Evolutionary conservation across 2,797 vertebrate species (phyloP).

Genomic region (Sebastes miniatus): DNA sequence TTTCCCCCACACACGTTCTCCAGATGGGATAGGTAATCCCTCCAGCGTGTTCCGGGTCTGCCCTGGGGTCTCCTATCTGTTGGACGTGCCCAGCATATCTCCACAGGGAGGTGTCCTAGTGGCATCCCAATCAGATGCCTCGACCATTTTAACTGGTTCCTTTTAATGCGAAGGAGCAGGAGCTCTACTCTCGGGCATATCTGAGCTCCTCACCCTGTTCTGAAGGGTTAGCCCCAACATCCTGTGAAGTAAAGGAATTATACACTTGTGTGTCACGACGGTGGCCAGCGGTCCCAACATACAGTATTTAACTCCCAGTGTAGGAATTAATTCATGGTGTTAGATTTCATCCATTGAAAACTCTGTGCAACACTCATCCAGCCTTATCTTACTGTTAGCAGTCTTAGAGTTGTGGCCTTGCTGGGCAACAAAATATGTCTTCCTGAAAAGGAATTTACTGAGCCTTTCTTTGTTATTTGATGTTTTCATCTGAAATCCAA

Average conservation of each 20-base stretch:
- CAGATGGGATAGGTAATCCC: constrained; percentile 45
- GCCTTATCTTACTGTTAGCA: not conserved
- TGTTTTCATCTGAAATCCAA: not conserved
- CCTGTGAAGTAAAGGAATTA: not conserved
- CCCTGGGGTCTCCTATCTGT: constrained; percentile 23
- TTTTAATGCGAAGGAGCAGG: constrained; percentile 16
- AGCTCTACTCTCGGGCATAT: not conserved
- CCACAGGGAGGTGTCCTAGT: not conserved
- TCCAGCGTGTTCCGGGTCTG: constrained; percentile 17
- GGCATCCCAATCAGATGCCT: not conserved
- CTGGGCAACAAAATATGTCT: not conserved
- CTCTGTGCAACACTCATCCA: not conserved
- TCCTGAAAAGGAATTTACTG: not conserved
- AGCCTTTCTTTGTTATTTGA: not conserved
- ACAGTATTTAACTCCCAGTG: not conserved
- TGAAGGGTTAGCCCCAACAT: not conserved
- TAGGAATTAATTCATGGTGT: not conserved
- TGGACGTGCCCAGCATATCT: constrained; percentile 40
- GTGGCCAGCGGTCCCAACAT: too few relatives aligned
- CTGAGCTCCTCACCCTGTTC: not conserved
- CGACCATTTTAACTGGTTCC: not conserved
- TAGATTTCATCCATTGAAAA: not conserved
- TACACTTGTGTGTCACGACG: not conserved
- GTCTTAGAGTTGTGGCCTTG: not conserved
- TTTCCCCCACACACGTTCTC: constrained; percentile 3